Conservation (phyloP, 2,113 vertebrate genomes). For the Haplochromis burtoni region DNA sequence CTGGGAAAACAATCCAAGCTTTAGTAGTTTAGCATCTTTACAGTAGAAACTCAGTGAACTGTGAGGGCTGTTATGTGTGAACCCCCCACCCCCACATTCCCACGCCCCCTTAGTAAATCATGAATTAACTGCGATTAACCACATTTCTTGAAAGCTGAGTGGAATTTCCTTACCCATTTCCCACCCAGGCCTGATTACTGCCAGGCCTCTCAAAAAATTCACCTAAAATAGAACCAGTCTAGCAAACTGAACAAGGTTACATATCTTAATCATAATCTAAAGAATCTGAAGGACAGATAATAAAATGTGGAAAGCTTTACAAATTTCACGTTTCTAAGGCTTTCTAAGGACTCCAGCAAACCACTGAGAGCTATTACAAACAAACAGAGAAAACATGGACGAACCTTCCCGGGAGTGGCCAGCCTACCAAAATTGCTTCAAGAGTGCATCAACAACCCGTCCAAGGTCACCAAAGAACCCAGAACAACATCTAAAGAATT, state of each 20-base stretch:
- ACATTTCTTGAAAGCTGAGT: not conserved
- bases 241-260: not conserved
- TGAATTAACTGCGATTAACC: not conserved
- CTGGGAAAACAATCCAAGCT: not conserved
- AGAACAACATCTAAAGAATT: not conserved
- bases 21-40: not conserved
- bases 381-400: not conserved
- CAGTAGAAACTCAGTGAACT: no score
- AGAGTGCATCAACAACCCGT: not conserved
- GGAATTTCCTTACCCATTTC: not conserved
- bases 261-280: not conserved
- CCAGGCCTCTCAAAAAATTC: not conserved
- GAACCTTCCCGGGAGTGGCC: not conserved
- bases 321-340: not conserved
- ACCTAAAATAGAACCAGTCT: not conserved
- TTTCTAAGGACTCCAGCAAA: not conserved
- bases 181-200: not conserved
- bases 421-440: not conserved
- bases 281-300: not conserved
- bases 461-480: not conserved
- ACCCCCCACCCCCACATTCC: not conserved
- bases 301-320: not conserved
- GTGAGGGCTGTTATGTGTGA: not conserved
- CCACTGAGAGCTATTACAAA: not conserved
- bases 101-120: not conserved